Evolutionary conservation across 2,113 vertebrate genomes (phyloP).

Genomic region (Crotalus viridis): DNA sequence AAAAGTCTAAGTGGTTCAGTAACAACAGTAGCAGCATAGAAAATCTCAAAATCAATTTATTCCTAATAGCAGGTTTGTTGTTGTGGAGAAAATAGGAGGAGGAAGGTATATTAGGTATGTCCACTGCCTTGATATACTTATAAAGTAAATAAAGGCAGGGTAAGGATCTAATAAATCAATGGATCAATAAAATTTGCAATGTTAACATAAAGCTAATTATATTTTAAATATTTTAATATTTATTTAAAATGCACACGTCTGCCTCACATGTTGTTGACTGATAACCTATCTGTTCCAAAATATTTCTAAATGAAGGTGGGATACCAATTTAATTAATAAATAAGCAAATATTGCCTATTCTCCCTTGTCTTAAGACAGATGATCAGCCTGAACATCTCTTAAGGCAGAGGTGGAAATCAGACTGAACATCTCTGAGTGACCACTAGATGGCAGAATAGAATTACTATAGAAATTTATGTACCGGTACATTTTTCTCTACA

Average conservation of each 20-base stretch:
- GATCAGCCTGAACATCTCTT: background rate
- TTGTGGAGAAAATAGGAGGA: background rate
- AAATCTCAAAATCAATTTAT: background rate
- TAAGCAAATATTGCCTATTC: background rate
- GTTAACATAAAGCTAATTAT: background rate
- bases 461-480: background rate
- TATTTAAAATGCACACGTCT: background rate
- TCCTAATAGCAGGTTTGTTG: background rate
- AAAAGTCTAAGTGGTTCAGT: background rate
- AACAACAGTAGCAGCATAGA: background rate
- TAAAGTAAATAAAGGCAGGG: background rate
- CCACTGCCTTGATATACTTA: background rate
- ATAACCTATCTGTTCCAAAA: background rate
- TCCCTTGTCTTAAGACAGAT: background rate
- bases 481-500: background rate
- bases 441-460: background rate
- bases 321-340: background rate
- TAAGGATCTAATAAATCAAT: background rate
- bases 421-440: background rate
- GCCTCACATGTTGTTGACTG: background rate
- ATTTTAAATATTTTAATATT: background rate
- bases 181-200: background rate
- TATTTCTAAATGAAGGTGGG: background rate
- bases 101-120: background rate
- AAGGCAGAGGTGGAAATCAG: background rate